A percentile compares a stretch with the other conserved stretches of the same genome.
Conservation (phyloP, 1,140 invertebrate species). For the Holotrichia oblita region DNA sequence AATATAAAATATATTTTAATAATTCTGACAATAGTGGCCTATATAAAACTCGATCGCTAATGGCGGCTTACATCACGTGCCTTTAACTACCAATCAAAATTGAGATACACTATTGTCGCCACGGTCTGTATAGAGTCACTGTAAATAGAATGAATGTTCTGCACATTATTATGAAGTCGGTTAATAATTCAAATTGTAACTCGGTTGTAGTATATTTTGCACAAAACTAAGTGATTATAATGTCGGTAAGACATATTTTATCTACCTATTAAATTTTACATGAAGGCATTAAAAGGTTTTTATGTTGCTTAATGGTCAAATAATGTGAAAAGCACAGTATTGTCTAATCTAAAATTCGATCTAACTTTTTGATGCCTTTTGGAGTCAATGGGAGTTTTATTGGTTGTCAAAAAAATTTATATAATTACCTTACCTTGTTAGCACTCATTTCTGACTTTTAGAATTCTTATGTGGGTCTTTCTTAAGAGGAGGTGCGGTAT, state of each 20-base stretch:
- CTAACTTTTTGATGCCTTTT: background rate
- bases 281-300: background rate
- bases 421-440: background rate
- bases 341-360: background rate
- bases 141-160: conserved; percentile 3
- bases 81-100: too few species aligned
- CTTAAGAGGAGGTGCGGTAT: too few species aligned
- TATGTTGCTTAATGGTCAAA: background rate
- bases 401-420: background rate
- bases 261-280: background rate
- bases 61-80: too few species aligned
- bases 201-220: background rate
- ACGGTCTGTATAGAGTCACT: too few species aligned
- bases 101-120: too few species aligned
- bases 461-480: too few species aligned
- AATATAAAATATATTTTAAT: too few species aligned
- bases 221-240: conserved; percentile 3
- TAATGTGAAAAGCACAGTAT: background rate
- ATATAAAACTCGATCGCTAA: too few species aligned
- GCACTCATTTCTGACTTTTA: too few species aligned
- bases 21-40: too few species aligned
- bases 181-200: background rate
- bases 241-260: background rate
- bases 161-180: background rate
- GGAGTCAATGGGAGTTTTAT: conserved; percentile 3